Evolutionary conservation across 2,113 vertebrate genomes (phyloP).

Genomic region (Cochlearius cochlearius): DNA sequence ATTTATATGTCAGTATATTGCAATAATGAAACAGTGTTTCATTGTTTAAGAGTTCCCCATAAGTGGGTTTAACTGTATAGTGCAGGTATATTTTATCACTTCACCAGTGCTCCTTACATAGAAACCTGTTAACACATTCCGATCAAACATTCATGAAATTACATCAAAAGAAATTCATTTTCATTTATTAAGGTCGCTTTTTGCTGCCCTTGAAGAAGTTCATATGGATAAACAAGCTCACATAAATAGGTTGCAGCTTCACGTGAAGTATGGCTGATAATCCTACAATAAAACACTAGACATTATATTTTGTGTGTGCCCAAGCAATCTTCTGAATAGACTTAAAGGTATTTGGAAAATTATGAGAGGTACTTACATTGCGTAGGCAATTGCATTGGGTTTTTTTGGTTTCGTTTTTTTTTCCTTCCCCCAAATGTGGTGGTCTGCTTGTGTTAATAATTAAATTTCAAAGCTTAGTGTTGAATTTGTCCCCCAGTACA

Average conservation of each 20-base stretch:
- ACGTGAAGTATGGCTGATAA: constrained; percentile 43
- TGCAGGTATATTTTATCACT: constrained; percentile 45
- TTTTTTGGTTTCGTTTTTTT: background rate
- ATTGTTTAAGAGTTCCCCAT: background rate
- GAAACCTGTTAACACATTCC: constrained; percentile 47
- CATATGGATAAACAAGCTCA: constrained; percentile 63
- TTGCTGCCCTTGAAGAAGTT: constrained; percentile 68
- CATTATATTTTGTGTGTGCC: constrained; percentile 21
- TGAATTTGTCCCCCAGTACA: constrained; percentile 43
- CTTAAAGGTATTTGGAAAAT: constrained; percentile 64
- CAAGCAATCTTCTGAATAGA: constrained; percentile 59
- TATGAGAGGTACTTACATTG: constrained; percentile 36
- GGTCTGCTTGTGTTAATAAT: constrained; percentile 59
- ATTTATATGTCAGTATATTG: background rate
- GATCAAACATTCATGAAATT: constrained; percentile 74
- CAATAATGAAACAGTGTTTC: background rate
- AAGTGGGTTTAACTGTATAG: background rate
- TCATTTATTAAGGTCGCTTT: constrained; percentile 66
- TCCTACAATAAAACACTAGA: constrained; percentile 57
- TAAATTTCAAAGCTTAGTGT: constrained; percentile 69
- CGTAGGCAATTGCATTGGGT: background rate
- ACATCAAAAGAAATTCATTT: constrained; percentile 67
- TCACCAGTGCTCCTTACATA: constrained; percentile 7
- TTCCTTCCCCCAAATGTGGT: background rate
- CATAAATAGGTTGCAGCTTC: constrained; percentile 59